These are phyloP conservation scores for Lycopodina hypogea DNA, from an alignment of 37 sponge, comb jelly and placozoan species.

Conservation along the genomic window DNA sequence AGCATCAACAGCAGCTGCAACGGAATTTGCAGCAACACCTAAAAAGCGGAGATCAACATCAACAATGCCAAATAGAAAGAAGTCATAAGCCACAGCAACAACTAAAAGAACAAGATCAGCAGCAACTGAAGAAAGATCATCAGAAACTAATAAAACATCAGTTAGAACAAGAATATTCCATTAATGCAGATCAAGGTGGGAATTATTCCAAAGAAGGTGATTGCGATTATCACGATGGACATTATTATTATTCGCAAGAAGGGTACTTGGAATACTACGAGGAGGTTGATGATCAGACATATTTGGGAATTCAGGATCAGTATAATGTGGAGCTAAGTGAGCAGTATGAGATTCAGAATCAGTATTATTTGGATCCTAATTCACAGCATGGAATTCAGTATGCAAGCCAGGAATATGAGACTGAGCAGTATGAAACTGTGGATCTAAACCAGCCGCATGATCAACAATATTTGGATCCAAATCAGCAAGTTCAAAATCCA, in stretches of 20 bases:
- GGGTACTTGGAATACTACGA: not conserved
- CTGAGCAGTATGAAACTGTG: too few species aligned
- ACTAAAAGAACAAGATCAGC: not conserved
- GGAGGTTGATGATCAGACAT: not conserved
- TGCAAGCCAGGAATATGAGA: too few species aligned
- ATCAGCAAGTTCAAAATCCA: too few species aligned
- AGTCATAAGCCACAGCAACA: not conserved
- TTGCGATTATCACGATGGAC: not conserved
- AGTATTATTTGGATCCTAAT: too few species aligned
- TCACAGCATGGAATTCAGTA: too few species aligned
- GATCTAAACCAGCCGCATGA: too few species aligned
- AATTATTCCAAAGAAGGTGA: not conserved
- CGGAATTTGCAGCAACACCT: not conserved
- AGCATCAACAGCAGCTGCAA: not conserved
- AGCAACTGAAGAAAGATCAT: not conserved
- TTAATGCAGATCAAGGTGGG: not conserved
- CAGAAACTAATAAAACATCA: too few species aligned
- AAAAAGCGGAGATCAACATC: not conserved
- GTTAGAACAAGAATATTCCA: not conserved
- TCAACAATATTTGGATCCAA: too few species aligned
- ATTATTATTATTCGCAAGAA: not conserved
- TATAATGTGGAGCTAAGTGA: too few species aligned
- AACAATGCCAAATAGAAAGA: not conserved
- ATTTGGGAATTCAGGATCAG: too few species aligned
- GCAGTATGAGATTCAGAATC: too few species aligned